These are phyloP conservation scores for Zaprionus obscuricornis DNA, from an alignment of 2,888 invertebrate genomes.

Conservation along the genomic window DNA sequence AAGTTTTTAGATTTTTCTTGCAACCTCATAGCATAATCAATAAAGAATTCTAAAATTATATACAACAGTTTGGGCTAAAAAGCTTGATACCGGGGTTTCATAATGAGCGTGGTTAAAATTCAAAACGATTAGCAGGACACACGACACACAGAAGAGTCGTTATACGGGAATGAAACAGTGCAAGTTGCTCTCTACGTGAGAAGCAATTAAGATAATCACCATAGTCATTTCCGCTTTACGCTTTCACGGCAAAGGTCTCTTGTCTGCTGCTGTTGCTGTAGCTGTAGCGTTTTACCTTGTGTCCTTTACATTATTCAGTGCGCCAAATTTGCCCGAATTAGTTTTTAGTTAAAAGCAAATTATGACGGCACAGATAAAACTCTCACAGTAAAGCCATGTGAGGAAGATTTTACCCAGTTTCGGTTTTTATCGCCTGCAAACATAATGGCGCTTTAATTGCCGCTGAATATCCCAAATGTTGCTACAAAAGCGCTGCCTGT, in stretches of 20 bases:
- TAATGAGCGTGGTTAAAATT: slow-evolving; percentile 62
- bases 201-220: slow-evolving; percentile 78
- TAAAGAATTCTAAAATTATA: slow-evolving; percentile 39
- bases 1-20: no score
- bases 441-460: slow-evolving; percentile 48
- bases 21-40: no score
- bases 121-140: slow-evolving; percentile 53
- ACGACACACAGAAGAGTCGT: slow-evolving; percentile 19
- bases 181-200: slow-evolving; percentile 52
- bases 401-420: background rate
- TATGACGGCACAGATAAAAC: slow-evolving; percentile 61
- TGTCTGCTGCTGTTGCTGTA: background rate
- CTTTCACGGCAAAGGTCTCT: slow-evolving; percentile 19
- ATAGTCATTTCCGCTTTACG: slow-evolving; percentile 72
- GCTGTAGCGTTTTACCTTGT: background rate
- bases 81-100: no score
- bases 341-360: slow-evolving; percentile 77
- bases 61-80: no score
- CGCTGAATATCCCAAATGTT: slow-evolving; percentile 1
- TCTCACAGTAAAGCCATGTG: slow-evolving; percentile 20
- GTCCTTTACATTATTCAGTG: slow-evolving; percentile 60
- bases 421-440: slow-evolving; percentile 29
- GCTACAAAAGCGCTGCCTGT: slow-evolving; percentile 11
- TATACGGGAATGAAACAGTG: no score
- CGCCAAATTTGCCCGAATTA: slow-evolving; percentile 73